Conservation (phyloP, 2,888 invertebrate genomes). For the Drosophila flavopinicola region DNA sequence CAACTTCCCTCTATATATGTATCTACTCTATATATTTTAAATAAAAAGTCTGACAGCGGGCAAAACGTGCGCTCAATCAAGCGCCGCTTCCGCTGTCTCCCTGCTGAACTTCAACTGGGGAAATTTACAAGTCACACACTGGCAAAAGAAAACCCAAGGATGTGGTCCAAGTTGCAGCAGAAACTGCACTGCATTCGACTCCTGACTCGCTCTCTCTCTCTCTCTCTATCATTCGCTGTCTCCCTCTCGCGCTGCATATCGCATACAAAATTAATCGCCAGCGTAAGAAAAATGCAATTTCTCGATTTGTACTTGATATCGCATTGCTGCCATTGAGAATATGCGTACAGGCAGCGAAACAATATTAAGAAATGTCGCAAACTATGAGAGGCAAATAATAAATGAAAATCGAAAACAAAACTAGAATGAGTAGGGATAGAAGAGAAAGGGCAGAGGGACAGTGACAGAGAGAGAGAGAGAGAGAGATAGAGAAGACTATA, state of each 20-base stretch:
- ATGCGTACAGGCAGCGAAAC: slow-evolving; percentile 26
- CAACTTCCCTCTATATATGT: slow-evolving; percentile 16
- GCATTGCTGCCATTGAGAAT: slow-evolving; percentile 36
- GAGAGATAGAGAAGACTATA: no score
- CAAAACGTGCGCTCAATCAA: slow-evolving; percentile 78
- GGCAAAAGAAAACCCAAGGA: slow-evolving; percentile 37
- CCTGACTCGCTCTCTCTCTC: slow-evolving; percentile 6
- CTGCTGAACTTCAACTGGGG: slow-evolving; percentile 62
- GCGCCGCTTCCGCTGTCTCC: slow-evolving; percentile 55
- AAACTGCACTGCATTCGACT: slow-evolving; percentile 8
- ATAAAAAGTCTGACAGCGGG: slow-evolving; percentile 60
- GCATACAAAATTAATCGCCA: slow-evolving; percentile 72
- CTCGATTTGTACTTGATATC: slow-evolving; percentile 72
- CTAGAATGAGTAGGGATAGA: neutral
- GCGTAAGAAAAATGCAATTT: slow-evolving; percentile 70
- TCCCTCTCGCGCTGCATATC: slow-evolving; percentile 49
- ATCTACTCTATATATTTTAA: slow-evolving; percentile 49
- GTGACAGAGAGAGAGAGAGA: no score
- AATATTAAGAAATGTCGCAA: no score
- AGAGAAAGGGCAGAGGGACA: no score
- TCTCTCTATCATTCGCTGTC: slow-evolving; percentile 2
- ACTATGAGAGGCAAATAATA: neutral
- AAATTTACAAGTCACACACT: slow-evolving; percentile 75
- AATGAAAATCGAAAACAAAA: neutral
- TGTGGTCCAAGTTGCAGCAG: slow-evolving; percentile 29